Evolutionary conservation across 2,797 vertebrate species (phyloP), one percentile per base, ranked within the genome.

Genomic region (Kryptopterus vitreolus): DNA sequence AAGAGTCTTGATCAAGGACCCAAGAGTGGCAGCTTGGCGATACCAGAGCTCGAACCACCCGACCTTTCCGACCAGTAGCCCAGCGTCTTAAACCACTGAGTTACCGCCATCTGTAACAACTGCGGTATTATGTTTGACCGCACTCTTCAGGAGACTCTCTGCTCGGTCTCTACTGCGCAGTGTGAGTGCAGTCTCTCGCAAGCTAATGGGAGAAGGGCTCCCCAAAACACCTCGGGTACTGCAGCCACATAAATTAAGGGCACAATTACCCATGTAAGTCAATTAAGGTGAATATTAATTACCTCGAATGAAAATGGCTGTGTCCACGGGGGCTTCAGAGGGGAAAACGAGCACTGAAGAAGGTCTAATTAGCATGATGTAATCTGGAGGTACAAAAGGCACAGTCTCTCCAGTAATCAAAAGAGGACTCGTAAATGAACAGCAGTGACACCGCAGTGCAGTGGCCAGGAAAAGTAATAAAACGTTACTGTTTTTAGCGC

Each of bases 331-430:
- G 83, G 79, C 78, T 71, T 78, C 72, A 43, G 62, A 70, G 68
- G 53, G 76, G 75, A 82, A 78, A 74, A 83, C 55, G 61, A 79
- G 76, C 15, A 18, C 72, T 79, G 78, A 79, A 80, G 75, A 77
- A 66, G 80, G 76, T 81, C 77, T 77, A 69, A 83, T 80, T 80
- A 81, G 81, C 77, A 76, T 82, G 84, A 86, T 82, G 81, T 77
- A 78, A 85, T 84, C 81, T 50, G 73, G 55, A 74, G 55, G 70
- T 74, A 81, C 68, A 77, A 71, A 77, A 81, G 62, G 71, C 70
- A 55, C 80, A 89, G 92, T 86, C 89, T 93, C 89, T 88, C 88
- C 88, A 88, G 90, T 90, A 92, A 93, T 92, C 91, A 89, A 92
- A 90, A 55, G 33, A 90, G 86, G 89, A 88, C 89, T 92, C 88